phyloP scores from a whole-genome alignment of 2,797 vertebrate genomes.

The Sebastes oblongus region DNA sequence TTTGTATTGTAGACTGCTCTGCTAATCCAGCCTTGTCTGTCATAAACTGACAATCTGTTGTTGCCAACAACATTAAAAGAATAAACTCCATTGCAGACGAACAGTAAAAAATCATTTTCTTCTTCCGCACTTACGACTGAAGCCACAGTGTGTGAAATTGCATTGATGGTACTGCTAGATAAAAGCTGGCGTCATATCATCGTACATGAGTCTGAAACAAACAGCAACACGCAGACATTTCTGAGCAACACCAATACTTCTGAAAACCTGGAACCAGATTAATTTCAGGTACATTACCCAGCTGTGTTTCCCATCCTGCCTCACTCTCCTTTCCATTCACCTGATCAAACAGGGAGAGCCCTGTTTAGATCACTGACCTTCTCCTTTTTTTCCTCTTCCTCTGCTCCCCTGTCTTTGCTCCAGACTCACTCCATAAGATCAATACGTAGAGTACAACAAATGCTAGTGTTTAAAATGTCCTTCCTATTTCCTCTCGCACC shows the following conservation, averaged over 20 bases:
- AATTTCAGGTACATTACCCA: neutral
- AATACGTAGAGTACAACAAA: constrained; percentile 30
- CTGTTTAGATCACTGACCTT: constrained; percentile 11
- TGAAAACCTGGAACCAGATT: neutral
- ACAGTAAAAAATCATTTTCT: neutral
- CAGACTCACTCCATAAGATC: constrained; percentile 29
- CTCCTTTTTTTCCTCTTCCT: constrained; percentile 1
- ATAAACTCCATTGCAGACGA: neutral
- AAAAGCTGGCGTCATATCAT: constrained; percentile 8
- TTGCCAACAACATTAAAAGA: neutral
- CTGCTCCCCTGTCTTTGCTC: neutral
- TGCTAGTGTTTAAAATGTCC: constrained; percentile 42
- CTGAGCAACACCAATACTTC: neutral
- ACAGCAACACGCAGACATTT: neutral
- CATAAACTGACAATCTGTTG: neutral
- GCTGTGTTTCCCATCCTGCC: neutral
- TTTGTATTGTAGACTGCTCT: neutral
- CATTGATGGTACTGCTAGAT: neutral
- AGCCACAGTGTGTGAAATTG: constrained; percentile 42
- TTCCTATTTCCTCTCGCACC: constrained; percentile 14
- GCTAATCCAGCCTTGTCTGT: neutral
- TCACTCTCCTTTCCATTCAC: neutral
- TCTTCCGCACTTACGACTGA: neutral
- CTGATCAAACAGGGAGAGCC: neutral
- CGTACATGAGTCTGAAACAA: constrained; percentile 18